phyloP scores from a whole-genome alignment of 2,797 vertebrate genomes.

The Austrolebias charrua region DNA sequence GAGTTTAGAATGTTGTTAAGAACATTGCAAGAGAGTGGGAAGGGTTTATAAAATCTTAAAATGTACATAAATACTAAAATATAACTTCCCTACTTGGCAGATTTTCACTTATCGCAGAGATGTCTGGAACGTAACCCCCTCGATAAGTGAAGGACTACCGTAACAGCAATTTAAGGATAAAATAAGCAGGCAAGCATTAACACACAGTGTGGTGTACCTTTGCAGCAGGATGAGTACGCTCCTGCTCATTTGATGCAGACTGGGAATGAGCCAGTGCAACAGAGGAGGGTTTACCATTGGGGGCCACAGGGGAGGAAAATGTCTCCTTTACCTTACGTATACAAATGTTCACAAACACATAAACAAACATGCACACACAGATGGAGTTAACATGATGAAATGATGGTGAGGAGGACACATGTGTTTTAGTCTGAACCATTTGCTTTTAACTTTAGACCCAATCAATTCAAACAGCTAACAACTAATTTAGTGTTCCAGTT shows the following conservation, averaged over 20 bases:
- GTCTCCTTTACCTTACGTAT: conserved; percentile 67
- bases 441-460: conserved; percentile 18
- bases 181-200: not conserved
- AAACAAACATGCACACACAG: conserved; percentile 38
- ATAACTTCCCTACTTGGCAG: no score
- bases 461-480: conserved; percentile 9
- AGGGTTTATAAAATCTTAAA: no score
- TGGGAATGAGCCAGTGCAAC: conserved; percentile 35
- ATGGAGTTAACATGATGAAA: conserved; percentile 31
- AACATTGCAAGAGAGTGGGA: no score
- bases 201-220: conserved; percentile 28
- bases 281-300: conserved; percentile 53
- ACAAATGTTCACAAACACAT: conserved; percentile 47
- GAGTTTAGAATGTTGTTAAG: no score
- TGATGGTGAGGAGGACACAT: conserved; percentile 22
- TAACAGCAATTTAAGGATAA: not conserved
- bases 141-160: no score
- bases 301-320: conserved; percentile 41
- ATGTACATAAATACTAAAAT: no score
- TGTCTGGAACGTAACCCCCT: no score
- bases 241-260: conserved; percentile 57
- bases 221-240: conserved; percentile 50
- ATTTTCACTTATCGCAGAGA: no score
- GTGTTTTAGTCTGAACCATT: conserved; percentile 2
- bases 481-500: conserved; percentile 44